These are phyloP conservation scores for Indri indri DNA, from an alignment of 2,113 vertebrate genomes.

Conservation along the genomic window DNA sequence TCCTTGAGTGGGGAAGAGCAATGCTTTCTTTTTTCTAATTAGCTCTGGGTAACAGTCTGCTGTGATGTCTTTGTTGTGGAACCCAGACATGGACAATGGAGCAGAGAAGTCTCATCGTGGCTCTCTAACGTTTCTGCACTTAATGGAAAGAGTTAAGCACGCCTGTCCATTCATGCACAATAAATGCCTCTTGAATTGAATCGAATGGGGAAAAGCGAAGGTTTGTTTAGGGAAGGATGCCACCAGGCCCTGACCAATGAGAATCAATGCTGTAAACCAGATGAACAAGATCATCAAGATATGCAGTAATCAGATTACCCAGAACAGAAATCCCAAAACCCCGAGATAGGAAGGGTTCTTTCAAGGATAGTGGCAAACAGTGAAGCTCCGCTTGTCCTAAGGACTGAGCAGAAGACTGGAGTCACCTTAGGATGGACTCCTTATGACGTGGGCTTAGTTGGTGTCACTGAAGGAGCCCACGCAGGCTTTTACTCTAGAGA, in stretches of 20 bases:
- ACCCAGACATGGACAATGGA: slow-evolving; percentile 71
- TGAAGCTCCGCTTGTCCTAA: neutral
- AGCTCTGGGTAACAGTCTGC: slow-evolving; percentile 79
- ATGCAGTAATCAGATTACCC: neutral
- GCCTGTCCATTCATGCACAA: neutral
- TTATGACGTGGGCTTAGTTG: neutral
- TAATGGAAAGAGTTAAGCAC: slow-evolving; percentile 73
- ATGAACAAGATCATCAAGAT: slow-evolving; percentile 9
- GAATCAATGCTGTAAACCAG: slow-evolving; percentile 12
- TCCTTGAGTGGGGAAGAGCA: slow-evolving; percentile 61
- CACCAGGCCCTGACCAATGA: slow-evolving; percentile 26
- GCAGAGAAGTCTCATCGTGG: slow-evolving; percentile 65
- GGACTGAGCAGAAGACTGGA: neutral
- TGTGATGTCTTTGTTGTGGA: slow-evolving; percentile 76
- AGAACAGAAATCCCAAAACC: neutral
- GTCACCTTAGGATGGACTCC: neutral
- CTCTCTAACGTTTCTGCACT: slow-evolving; percentile 60
- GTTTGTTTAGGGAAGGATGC: slow-evolving; percentile 47
- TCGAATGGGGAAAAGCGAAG: slow-evolving; percentile 35
- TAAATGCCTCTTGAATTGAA: slow-evolving; percentile 19
- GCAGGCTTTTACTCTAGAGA: neutral
- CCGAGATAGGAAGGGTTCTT: neutral
- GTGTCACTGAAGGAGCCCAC: neutral
- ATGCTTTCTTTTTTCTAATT: slow-evolving; percentile 78
- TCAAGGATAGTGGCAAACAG: neutral